phyloP scores from a whole-genome alignment of 1,140 invertebrate species.

The Polypedilum pembai region DNA sequence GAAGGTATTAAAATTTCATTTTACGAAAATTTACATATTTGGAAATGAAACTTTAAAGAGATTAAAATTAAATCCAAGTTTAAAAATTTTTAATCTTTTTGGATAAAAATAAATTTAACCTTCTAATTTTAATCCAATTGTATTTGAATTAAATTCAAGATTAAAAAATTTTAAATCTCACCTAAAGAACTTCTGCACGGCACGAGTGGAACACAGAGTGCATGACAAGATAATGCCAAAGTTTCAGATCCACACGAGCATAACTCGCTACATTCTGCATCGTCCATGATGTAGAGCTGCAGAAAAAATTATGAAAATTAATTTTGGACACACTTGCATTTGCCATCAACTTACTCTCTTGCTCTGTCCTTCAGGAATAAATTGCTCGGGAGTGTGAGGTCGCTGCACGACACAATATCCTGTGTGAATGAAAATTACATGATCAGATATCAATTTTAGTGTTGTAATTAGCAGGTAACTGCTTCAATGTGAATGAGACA shows the following conservation, averaged over 20 bases:
- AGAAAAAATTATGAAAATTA: conserved; percentile 34
- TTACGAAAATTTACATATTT: too few species aligned
- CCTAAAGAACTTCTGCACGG: conserved; percentile 75
- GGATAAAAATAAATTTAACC: too few species aligned
- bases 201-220: conserved; percentile 72
- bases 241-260: conserved; percentile 67
- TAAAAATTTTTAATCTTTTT: too few species aligned
- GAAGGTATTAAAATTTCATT: too few species aligned
- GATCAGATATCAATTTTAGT: neutral
- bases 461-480: neutral
- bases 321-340: neutral
- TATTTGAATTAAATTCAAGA: too few species aligned
- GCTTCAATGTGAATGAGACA: neutral
- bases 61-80: too few species aligned
- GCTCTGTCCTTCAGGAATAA: conserved; percentile 63
- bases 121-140: too few species aligned
- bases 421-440: conserved; percentile 36
- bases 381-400: conserved; percentile 61
- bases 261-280: conserved; percentile 72
- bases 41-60: too few species aligned
- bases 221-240: conserved; percentile 69
- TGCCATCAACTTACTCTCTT: conserved; percentile 56
- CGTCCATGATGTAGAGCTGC: conserved; percentile 77
- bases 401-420: conserved; percentile 74
- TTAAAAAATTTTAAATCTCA: neutral